Base-by-base conservation (phyloP, 1,140 invertebrate species). In the Papilio glaucus region DNA sequence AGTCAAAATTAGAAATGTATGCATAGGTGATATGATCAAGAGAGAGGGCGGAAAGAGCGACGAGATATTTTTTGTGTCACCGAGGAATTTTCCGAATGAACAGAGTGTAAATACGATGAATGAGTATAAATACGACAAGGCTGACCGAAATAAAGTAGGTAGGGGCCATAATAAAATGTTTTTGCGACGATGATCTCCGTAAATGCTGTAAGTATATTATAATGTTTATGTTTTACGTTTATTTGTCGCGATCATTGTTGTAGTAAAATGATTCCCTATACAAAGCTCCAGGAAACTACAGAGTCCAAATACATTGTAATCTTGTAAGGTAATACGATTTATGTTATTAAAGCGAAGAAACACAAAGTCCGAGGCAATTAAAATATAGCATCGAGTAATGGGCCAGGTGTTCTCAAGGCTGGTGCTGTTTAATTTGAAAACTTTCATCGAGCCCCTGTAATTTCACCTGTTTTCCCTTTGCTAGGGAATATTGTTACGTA, bases 351-450 rank as follows among this genome's bases (percentile, higher is more conserved):
- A 57, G 8, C 18, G 18, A 18, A 49, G 45, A 4, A 49, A n/a
- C n/a, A 57, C 49, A 57, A 21, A 24, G 0, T 18, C 49, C 12
- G 0, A 33, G 49, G 21, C 21, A 57, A 57, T 57, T 57, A 57
- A 57, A 57, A 24, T 3, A 33, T 33, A 33, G 29, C 29, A 33
- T 33, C 2, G 6, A 33, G 29, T 33, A 33, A 33, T 33, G 29
- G 29, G 29, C 29, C 29, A 24, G 49, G 49, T 57, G 49, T 57
- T 57, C 49, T 9, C 21, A 24, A 57, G 21, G 21, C 49, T 26
- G 49, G 49, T 57, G 45, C 18, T 7, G 42, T 24, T 42, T 53
- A 26, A 57, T 26, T 57, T 57, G 49, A 57, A 57, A 57, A 57
- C 49, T 57, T 57, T 57, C 49, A 57, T 57, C 21, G 49, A 57